Percentiles rank a stretch among this genome's conserved stretches.
phyloP scores from a whole-genome alignment of 2,888 invertebrate species.

The Caenorhabditis angaria region DNA sequence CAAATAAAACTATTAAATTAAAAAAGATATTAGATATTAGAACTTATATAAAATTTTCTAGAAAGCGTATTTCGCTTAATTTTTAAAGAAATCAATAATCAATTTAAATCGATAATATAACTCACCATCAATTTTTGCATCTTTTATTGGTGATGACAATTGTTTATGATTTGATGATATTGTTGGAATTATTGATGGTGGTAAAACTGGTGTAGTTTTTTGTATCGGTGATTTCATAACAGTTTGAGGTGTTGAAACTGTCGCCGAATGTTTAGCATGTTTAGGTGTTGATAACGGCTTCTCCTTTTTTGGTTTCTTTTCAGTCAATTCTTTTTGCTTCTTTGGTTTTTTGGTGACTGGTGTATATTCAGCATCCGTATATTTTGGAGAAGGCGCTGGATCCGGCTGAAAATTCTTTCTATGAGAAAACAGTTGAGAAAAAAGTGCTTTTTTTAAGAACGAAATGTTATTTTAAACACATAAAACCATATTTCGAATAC shows the following conservation, averaged over 20 bases:
- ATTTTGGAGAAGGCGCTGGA: constrained; percentile 31
- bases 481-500: background rate
- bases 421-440: background rate
- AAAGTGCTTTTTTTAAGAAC: background rate
- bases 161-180: background rate
- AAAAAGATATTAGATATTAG: too few species aligned
- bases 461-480: too few species aligned
- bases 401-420: constrained; percentile 24
- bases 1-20: too few species aligned
- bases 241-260: background rate
- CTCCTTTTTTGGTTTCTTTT: constrained; percentile 21
- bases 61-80: too few species aligned
- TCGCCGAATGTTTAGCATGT: background rate
- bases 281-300: background rate
- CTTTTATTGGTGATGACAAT: background rate
- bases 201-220: background rate
- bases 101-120: too few species aligned
- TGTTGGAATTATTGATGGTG: background rate
- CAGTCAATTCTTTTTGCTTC: constrained; percentile 20
- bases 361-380: constrained; percentile 45
- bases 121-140: constrained; percentile 10
- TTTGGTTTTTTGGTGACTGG: constrained; percentile 47
- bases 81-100: too few species aligned
- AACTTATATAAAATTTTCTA: too few species aligned
- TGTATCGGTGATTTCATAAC: constrained; percentile 16